Evolutionary conservation across 1,140 invertebrate genomes (phyloP).

Genomic region (Drosophila baimaii): DNA sequence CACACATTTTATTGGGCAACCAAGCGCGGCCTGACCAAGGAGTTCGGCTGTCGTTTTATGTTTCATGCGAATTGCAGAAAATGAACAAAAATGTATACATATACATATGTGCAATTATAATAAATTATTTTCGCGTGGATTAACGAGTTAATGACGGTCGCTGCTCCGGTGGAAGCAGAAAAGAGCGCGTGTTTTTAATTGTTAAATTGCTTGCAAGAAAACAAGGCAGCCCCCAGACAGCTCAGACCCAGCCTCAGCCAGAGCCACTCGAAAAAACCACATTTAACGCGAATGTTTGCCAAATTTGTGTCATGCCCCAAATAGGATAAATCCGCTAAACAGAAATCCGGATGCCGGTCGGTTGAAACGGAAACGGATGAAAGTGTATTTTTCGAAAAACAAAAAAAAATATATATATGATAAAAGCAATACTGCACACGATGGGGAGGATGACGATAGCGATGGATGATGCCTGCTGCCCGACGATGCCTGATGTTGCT

Average conservation of each 20-base stretch:
- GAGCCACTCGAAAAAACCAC: conserved; percentile 26
- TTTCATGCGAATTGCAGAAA: conserved; percentile 72
- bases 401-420: conserved; percentile 31
- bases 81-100: conserved; percentile 47
- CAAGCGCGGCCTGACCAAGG: conserved; percentile 39
- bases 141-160: conserved; percentile 78
- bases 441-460: conserved; percentile 5
- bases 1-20: conserved; percentile 61
- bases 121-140: conserved; percentile 82
- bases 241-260: conserved; percentile 16
- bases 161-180: conserved; percentile 50
- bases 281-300: conserved; percentile 56
- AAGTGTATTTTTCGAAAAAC: conserved; percentile 48
- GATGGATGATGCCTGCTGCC: neutral
- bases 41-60: conserved; percentile 41
- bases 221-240: conserved; percentile 36
- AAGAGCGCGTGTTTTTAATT: conserved; percentile 81
- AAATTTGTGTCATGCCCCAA: conserved; percentile 83
- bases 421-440: conserved; percentile 9
- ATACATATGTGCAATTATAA: conserved; percentile 72
- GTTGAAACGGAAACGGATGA: conserved; percentile 49
- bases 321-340: conserved; percentile 70
- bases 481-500: conserved; percentile 32
- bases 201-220: conserved; percentile 79
- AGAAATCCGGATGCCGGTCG: conserved; percentile 53